Conservation (phyloP, 2,797 vertebrate species). For the Crypturellus tataupa region DNA sequence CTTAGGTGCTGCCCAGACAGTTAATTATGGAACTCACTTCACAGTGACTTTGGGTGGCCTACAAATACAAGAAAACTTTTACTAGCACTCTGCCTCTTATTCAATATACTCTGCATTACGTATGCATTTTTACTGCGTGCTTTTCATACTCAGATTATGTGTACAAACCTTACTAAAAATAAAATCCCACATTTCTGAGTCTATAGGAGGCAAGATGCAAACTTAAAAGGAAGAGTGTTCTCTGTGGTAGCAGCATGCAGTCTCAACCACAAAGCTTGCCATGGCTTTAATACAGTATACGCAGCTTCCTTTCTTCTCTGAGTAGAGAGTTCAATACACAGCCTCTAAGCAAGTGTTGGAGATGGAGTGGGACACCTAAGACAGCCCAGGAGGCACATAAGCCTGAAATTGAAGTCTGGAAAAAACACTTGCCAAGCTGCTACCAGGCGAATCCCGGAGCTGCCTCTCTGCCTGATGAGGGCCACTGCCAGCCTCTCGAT, state of each 20-base stretch:
- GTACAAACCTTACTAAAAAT: not conserved
- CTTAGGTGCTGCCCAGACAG: not conserved
- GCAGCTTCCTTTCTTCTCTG: not conserved
- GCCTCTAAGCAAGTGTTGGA: not conserved
- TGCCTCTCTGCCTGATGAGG: rapidly evolving
- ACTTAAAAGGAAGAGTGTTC: not conserved
- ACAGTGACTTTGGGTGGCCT: not conserved
- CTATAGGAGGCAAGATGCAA: not conserved
- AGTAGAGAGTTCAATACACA: not conserved
- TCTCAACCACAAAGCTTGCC: no score
- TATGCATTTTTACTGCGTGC: not conserved
- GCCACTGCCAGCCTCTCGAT: not conserved
- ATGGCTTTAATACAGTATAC: not conserved
- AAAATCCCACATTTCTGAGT: not conserved
- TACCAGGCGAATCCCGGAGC: not conserved
- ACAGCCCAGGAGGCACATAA: not conserved
- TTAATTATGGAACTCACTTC: not conserved
- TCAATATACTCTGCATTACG: not conserved
- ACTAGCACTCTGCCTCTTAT: not conserved
- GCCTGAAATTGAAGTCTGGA: not conserved
- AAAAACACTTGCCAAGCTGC: not conserved
- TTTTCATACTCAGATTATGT: not conserved
- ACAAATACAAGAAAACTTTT: not conserved
- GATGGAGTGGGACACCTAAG: not conserved
- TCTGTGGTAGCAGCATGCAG: not conserved